These are phyloP conservation scores for Leptocoma aspasia DNA, from an alignment of 2,113 vertebrate genomes.

Conservation along the genomic window DNA sequence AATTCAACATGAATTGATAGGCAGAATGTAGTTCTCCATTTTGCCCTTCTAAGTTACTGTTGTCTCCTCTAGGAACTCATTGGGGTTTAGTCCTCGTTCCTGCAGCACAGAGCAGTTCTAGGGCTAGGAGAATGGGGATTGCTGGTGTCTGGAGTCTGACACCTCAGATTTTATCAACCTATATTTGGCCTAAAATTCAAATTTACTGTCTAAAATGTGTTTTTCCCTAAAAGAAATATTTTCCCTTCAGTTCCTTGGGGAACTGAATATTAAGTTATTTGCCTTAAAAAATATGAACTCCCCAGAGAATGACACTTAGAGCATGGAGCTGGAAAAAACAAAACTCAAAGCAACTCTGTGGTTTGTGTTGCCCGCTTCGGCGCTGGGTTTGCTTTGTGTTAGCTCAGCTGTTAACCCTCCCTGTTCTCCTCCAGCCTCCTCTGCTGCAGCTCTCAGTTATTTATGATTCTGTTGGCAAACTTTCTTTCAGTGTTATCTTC, in stretches of 20 bases:
- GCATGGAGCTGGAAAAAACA: background rate
- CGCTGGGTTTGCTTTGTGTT: background rate
- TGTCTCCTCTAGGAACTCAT: background rate
- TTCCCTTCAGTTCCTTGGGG: background rate
- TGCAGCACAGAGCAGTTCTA: background rate
- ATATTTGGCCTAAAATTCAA: background rate
- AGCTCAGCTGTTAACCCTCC: background rate
- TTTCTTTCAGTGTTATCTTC: background rate
- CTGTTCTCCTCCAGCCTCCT: background rate
- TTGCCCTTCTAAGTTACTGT: background rate
- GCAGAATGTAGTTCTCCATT: background rate
- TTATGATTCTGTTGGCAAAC: slow-evolving; percentile 29
- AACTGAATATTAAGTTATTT: too few relatives aligned
- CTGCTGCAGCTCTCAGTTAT: slow-evolving; percentile 4
- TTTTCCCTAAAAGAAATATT: background rate
- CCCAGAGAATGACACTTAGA: background rate
- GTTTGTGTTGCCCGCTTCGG: background rate
- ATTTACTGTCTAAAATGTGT: background rate
- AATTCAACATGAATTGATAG: background rate
- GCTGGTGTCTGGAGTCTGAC: background rate
- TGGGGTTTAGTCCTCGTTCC: background rate
- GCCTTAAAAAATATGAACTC: background rate
- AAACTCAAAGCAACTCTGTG: background rate
- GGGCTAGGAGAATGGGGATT: background rate
- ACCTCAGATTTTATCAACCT: background rate